phyloP scores from a whole-genome alignment of 2,113 vertebrate genomes.

The Ctenodactylus gundi region DNA sequence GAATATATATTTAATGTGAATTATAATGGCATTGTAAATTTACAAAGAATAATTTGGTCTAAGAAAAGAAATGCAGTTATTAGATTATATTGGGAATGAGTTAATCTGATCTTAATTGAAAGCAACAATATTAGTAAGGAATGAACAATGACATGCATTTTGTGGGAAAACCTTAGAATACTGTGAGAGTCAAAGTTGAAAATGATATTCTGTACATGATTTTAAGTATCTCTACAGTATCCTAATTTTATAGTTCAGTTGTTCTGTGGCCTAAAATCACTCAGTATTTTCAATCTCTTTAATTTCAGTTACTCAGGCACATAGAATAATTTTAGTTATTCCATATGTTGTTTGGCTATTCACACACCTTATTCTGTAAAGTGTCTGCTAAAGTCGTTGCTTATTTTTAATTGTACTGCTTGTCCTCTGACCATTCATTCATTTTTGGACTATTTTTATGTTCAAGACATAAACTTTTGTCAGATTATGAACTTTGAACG shows the following conservation, averaged over 20 bases:
- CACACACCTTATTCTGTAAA: background rate
- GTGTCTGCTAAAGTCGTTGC: background rate
- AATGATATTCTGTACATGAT: background rate
- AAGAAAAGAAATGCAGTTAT: background rate
- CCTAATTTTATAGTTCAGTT: background rate
- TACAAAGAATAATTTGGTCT: background rate
- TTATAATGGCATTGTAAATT: background rate
- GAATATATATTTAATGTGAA: background rate
- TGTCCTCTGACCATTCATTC: background rate
- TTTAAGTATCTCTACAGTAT: background rate
- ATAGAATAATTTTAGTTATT: background rate
- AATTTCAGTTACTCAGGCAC: background rate
- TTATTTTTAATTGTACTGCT: background rate
- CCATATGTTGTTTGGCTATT: background rate
- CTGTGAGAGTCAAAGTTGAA: background rate
- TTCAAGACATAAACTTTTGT: background rate
- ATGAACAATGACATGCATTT: background rate
- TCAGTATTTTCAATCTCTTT: background rate
- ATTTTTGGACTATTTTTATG: background rate
- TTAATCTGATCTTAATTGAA: slow-evolving; percentile 19
- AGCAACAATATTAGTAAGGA: background rate
- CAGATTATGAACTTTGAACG: background rate
- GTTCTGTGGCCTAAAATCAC: background rate
- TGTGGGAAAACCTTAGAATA: background rate
- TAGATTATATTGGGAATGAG: background rate